A percentile compares a stretch with the other conserved stretches of the same genome.
Conservation (phyloP, 2,888 invertebrate genomes). For the Lasioglossum villosulum region DNA sequence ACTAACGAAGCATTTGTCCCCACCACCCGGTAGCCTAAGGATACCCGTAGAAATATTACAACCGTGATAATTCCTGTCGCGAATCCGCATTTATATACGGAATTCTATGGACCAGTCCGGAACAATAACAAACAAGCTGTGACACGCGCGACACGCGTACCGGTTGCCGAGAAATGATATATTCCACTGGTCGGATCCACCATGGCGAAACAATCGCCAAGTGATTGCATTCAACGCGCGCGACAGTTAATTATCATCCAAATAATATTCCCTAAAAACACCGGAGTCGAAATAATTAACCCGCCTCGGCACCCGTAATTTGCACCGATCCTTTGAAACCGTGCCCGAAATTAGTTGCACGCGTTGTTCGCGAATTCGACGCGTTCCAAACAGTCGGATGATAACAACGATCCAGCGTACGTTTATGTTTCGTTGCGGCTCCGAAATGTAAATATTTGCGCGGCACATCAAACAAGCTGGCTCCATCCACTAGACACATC, state of each 20-base stretch:
- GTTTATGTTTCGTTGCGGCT: background rate
- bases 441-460: constrained; percentile 29
- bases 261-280: constrained; percentile 1
- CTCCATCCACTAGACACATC: background rate
- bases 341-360: background rate
- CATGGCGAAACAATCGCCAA: background rate
- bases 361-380: background rate
- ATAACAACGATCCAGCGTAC: background rate
- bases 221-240: constrained; percentile 9
- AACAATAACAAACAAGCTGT: background rate
- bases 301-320: too few relatives aligned
- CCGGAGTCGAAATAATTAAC: background rate
- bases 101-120: background rate
- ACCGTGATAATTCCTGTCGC: background rate
- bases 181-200: background rate
- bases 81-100: constrained; percentile 1
- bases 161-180: background rate
- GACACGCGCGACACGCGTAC: background rate
- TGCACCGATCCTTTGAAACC: background rate
- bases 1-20: constrained; percentile 1
- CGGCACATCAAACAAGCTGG: background rate
- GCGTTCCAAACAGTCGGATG: background rate
- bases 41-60: background rate
- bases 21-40: background rate
- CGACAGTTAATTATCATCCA: background rate